Evolutionary conservation across 92 coral and sea anemone species (phyloP), one percentile per base, ranked within the genome.

Genomic region (Epizoanthus stellaris): DNA sequence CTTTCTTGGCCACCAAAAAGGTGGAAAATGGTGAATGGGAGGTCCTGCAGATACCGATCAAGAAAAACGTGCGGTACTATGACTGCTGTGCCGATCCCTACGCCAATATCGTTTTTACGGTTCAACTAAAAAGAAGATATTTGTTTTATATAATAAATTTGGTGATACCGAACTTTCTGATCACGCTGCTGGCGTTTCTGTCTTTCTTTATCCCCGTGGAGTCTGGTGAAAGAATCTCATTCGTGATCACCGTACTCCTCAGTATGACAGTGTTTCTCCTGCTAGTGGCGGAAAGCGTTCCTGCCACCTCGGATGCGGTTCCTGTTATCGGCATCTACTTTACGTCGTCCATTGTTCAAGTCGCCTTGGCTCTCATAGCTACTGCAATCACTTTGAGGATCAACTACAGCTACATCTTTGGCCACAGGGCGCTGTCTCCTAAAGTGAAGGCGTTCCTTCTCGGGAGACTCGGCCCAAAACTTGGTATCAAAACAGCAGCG

Each of bases 281-380:
- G 79, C 62, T 94, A 57, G 95, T 94, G 6, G 98, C 98, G 2
- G 98, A 94, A 82, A 89, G 93, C 53, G 91, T 94, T 47, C 98
- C 98, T 0, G 90, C 98, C 21, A 94, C 98, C 21, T 94, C 98
- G 5, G 98, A 94, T 15, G 95, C 98, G 5, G 95, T 95, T 9
- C 98, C 98, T 21, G 96, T 95, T 0, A 93, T 95, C 23, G 98
- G 98, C 19, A 90, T 94, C 76, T 92, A 87, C 81, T 94, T 90
- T 80, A 89, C 98, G 10, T 87, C 92, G 5, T 95, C 98, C n/a
- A 94, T 93, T 7, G 79, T 95, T 15, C 95, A 92, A 58, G 95
- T 95, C 0, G 87, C 98, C 5, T 80, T 94, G 6, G 98, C 98
- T 23, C 92, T 95, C 5, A 71, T 95, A 17, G 98, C 98, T 1